Evolutionary conservation across 1,140 invertebrate species (phyloP).

Genomic region (Trachymyrmex cornetzi): DNA sequence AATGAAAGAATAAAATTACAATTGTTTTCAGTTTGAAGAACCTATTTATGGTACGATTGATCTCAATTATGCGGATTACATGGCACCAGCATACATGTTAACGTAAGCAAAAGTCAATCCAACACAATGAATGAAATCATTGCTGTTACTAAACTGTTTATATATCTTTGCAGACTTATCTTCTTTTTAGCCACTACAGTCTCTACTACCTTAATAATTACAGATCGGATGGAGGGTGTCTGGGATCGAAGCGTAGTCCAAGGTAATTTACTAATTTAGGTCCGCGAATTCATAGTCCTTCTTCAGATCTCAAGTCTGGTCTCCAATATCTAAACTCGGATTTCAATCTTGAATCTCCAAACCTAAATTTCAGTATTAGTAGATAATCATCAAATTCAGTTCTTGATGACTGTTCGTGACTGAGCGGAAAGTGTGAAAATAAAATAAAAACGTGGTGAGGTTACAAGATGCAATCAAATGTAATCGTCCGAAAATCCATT

Average conservation of each 20-base stretch:
- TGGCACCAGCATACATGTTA: slow-evolving; percentile 88
- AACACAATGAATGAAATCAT: slow-evolving; percentile 5
- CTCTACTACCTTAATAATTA: slow-evolving; percentile 93
- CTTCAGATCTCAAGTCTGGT: no score
- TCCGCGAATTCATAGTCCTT: no score
- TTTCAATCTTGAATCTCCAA: no score
- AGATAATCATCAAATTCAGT: no score
- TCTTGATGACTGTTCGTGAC: no score
- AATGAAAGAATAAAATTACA: background rate
- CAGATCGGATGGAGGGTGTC: slow-evolving; percentile 93
- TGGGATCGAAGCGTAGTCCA: slow-evolving; percentile 92
- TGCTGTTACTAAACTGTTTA: background rate
- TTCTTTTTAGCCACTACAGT: slow-evolving; percentile 93
- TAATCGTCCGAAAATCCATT: no score
- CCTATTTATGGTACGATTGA: slow-evolving; percentile 91
- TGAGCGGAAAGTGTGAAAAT: no score
- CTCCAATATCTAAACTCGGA: no score
- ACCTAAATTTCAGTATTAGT: no score
- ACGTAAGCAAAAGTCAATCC: background rate
- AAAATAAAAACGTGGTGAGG: no score
- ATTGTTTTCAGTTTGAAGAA: slow-evolving; percentile 87
- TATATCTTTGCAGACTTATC: slow-evolving; percentile 88
- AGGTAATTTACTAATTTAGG: slow-evolving; percentile 85
- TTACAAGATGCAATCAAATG: no score
- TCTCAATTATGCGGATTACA: slow-evolving; percentile 91